Percentiles rank a stretch among this genome's conserved stretches.
These are phyloP conservation scores for Elysia crispata DNA, from an alignment of 2,888 invertebrate species.

Conservation along the genomic window DNA sequence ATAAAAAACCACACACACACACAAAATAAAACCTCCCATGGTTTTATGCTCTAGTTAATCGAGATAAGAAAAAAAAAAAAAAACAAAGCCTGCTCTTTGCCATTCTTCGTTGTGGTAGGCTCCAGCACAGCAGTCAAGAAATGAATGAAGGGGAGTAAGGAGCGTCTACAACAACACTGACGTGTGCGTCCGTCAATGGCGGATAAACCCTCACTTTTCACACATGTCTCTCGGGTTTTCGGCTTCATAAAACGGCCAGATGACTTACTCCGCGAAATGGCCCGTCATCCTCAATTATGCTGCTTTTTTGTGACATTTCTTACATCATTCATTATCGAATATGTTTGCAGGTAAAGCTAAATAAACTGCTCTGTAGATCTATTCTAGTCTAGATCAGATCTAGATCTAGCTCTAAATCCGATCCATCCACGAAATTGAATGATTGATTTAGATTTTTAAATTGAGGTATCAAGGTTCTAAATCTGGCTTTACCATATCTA, in stretches of 20 bases:
- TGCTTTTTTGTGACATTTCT: conserved; percentile 52
- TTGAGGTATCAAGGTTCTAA: too few species aligned
- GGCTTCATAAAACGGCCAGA: conserved; percentile 48
- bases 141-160: too few species aligned
- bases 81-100: too few species aligned
- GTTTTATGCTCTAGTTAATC: too few species aligned
- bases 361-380: background rate
- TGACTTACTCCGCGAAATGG: conserved; percentile 58
- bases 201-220: conserved; percentile 50
- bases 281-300: conserved; percentile 57
- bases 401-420: background rate
- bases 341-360: conserved; percentile 57
- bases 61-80: too few species aligned
- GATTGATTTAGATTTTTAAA: too few species aligned
- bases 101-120: too few species aligned
- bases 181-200: conserved; percentile 68
- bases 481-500: too few species aligned
- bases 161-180: conserved; percentile 51
- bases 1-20: too few species aligned
- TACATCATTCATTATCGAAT: conserved; percentile 54
- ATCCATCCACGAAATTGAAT: background rate
- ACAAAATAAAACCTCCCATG: too few species aligned
- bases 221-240: conserved; percentile 53
- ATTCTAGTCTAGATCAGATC: background rate
- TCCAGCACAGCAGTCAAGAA: too few species aligned